Evolutionary conservation across 2,888 invertebrate species (phyloP).

Genomic region (Xanthia togata): DNA sequence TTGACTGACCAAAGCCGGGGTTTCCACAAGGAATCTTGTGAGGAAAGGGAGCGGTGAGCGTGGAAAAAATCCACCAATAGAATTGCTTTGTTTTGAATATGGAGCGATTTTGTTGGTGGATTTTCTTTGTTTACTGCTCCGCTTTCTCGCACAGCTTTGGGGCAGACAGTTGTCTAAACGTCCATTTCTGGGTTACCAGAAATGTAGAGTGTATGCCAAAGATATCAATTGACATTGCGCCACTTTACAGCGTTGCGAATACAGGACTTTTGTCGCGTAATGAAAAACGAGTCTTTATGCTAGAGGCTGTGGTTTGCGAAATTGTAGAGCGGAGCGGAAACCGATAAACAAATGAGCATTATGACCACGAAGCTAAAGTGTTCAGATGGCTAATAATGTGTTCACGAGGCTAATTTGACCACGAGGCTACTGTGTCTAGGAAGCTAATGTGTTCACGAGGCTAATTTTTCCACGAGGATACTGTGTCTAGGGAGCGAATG

Average conservation of each 20-base stretch:
- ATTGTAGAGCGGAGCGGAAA: not conserved
- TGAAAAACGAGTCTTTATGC: constrained; percentile 23
- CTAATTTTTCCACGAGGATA: not conserved
- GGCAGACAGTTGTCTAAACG: not conserved
- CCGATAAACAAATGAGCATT: not conserved
- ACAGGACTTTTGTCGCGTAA: not conserved
- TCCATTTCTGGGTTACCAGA: not conserved
- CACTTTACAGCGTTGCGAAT: not conserved
- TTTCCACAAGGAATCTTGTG: not conserved
- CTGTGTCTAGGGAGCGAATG: not conserved
- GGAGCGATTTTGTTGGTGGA: not conserved
- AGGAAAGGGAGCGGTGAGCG: not conserved
- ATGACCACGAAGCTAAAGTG: not conserved
- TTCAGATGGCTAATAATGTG: not conserved
- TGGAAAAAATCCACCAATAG: not conserved
- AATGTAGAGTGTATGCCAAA: not conserved
- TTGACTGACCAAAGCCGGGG: not conserved
- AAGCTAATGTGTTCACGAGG: not conserved
- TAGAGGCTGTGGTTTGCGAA: constrained; percentile 24
- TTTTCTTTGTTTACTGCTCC: not conserved
- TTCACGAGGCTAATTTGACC: not conserved
- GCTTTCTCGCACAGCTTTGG: not conserved
- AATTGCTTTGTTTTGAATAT: not conserved
- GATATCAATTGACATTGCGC: not conserved
- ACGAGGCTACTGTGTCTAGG: not conserved